Conservation (phyloP, 92 coral and sea anemone species). For the Porites divaricata region DNA sequence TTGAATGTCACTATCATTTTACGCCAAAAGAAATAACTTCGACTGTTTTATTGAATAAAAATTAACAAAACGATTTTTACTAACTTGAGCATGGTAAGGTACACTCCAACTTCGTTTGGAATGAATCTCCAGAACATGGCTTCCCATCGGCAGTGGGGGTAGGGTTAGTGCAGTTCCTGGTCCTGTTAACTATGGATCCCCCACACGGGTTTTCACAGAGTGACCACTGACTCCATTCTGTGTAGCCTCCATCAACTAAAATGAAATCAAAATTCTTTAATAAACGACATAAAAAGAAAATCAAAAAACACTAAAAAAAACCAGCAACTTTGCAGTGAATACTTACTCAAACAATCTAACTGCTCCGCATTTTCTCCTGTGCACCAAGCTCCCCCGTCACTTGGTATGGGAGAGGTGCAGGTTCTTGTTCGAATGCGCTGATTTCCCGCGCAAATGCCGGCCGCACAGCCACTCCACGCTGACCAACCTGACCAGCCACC, state of each 20-base stretch:
- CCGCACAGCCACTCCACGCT: slow-evolving; percentile 97
- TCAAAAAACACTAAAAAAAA: not conserved
- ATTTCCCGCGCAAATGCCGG: slow-evolving; percentile 96
- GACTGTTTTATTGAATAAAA: too few species aligned
- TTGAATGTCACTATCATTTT: too few species aligned
- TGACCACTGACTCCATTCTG: slow-evolving; percentile 98
- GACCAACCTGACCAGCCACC: slow-evolving; percentile 98
- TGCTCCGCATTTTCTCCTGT: slow-evolving; percentile 86
- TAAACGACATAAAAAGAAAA: not conserved
- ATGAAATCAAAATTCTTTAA: not conserved
- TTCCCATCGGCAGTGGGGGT: slow-evolving; percentile 85
- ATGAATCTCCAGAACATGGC: slow-evolving; percentile 68
- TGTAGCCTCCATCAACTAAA: slow-evolving; percentile 89
- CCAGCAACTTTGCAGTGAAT: not conserved
- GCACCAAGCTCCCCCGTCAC: slow-evolving; percentile 78
- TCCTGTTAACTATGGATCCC: slow-evolving; percentile 90
- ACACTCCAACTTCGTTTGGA: slow-evolving; percentile 88
- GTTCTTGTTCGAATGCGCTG: slow-evolving; percentile 93
- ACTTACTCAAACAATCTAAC: slow-evolving; percentile 87
- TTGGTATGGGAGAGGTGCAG: slow-evolving; percentile 88
- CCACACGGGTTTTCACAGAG: slow-evolving; percentile 95
- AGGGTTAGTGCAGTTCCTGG: slow-evolving; percentile 85
- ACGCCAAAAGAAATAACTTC: too few species aligned
- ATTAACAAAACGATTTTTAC: not conserved
- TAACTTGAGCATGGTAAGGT: slow-evolving; percentile 93